Conservation (phyloP, 2,113 vertebrate species). For the Grammomys dolichurus region DNA sequence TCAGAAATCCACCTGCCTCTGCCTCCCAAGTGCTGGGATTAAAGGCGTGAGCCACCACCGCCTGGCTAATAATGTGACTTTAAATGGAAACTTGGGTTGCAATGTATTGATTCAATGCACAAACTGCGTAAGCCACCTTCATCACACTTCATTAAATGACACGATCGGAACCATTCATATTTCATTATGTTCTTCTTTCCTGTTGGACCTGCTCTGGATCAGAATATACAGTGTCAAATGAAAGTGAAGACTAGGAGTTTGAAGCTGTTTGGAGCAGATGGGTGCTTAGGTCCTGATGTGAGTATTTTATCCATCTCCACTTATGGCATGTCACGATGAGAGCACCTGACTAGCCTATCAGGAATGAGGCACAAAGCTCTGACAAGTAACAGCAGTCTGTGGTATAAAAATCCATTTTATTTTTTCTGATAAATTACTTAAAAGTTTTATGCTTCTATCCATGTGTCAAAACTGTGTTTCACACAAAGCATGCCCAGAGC, state of each 20-base stretch:
- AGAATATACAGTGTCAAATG: not conserved
- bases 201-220: not conserved
- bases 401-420: conserved; percentile 63
- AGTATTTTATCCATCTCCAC: not conserved
- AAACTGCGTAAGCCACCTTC: not conserved
- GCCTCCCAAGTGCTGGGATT: no score
- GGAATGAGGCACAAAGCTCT: conserved; percentile 24
- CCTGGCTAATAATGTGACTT: not conserved
- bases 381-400: not conserved
- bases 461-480: conserved; percentile 62
- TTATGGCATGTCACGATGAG: not conserved
- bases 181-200: not conserved
- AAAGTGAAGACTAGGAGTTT: not conserved
- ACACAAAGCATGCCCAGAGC: conserved; percentile 6
- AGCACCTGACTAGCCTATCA: not conserved
- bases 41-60: no score
- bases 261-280: not conserved
- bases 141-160: not conserved
- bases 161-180: not conserved
- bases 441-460: conserved; percentile 58
- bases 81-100: not conserved
- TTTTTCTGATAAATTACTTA: conserved; percentile 57
- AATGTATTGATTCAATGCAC: not conserved
- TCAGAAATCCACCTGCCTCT: no score
- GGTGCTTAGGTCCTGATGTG: not conserved